Evolutionary conservation across 2,797 vertebrate genomes (phyloP).

Genomic region (Ptychadena robeensis): DNA sequence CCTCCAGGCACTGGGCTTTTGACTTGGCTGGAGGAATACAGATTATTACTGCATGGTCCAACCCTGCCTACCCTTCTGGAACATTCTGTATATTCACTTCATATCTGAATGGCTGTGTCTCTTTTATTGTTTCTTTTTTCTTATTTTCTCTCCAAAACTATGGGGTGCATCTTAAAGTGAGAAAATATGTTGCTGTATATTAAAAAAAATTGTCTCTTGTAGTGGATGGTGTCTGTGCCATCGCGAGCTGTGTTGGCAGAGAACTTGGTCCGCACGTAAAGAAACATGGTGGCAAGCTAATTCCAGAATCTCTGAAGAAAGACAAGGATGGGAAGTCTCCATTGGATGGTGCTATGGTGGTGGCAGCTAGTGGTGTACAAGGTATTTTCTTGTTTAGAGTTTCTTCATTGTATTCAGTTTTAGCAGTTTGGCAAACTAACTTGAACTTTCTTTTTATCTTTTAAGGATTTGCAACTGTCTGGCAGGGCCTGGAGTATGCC

Average conservation of each 20-base stretch:
- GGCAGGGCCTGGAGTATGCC: constrained; percentile 93
- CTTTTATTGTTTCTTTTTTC: no score
- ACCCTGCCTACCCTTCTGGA: no score
- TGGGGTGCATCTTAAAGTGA: no score
- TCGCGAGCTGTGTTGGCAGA: constrained; percentile 87
- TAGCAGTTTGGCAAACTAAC: no score
- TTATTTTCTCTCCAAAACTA: no score
- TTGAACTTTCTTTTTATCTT: constrained; percentile 52
- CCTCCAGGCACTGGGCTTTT: no score
- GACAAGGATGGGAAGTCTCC: constrained; percentile 92
- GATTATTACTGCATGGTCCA: no score
- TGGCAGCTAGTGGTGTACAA: constrained; percentile 95
- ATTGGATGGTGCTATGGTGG: constrained; percentile 92
- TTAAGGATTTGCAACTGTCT: constrained; percentile 94
- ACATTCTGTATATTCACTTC: no score
- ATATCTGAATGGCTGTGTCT: no score
- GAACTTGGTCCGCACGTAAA: constrained; percentile 94
- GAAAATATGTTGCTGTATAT: no score
- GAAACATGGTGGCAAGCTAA: constrained; percentile 92
- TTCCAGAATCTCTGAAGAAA: constrained; percentile 94
- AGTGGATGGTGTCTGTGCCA: constrained; percentile 93
- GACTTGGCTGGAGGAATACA: no score
- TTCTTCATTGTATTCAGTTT: not conserved
- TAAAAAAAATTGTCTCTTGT: constrained; percentile 11
- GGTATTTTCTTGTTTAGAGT: constrained; percentile 78